Evolutionary conservation across 2,113 vertebrate species (phyloP).

Genomic region (Nannospalax galili): DNA sequence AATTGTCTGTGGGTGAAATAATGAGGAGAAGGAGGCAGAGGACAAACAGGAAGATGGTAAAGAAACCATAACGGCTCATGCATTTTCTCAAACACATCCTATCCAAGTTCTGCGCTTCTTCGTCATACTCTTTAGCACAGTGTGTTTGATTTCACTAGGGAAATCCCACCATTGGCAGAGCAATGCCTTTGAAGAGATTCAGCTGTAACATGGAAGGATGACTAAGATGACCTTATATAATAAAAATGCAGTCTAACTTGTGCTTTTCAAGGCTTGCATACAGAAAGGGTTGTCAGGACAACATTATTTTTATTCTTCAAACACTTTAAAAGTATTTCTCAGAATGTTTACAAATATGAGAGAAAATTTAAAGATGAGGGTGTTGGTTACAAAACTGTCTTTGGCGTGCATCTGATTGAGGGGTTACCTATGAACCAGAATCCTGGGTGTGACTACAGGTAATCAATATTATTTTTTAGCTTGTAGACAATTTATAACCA

Average conservation of each 20-base stretch:
- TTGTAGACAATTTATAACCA: background rate
- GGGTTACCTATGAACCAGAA: background rate
- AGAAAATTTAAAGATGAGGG: background rate
- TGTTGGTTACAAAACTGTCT: background rate
- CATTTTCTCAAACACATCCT: background rate
- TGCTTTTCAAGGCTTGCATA: background rate
- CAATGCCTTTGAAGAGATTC: background rate
- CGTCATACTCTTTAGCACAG: rapidly evolving
- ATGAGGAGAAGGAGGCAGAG: background rate
- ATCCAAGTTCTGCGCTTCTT: background rate
- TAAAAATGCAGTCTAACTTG: background rate
- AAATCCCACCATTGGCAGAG: background rate
- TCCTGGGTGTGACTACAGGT: background rate
- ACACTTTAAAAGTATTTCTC: conserved; percentile 29
- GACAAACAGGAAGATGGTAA: background rate
- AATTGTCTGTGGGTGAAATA: background rate
- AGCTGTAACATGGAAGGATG: background rate
- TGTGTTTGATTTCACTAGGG: background rate
- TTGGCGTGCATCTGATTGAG: background rate
- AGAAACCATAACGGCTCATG: background rate
- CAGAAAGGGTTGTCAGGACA: background rate
- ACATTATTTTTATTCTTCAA: background rate
- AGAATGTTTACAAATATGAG: background rate
- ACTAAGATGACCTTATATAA: background rate
- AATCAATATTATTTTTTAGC: background rate